Conservation (phyloP, 2,113 vertebrate genomes). For the Stegastes partitus region DNA sequence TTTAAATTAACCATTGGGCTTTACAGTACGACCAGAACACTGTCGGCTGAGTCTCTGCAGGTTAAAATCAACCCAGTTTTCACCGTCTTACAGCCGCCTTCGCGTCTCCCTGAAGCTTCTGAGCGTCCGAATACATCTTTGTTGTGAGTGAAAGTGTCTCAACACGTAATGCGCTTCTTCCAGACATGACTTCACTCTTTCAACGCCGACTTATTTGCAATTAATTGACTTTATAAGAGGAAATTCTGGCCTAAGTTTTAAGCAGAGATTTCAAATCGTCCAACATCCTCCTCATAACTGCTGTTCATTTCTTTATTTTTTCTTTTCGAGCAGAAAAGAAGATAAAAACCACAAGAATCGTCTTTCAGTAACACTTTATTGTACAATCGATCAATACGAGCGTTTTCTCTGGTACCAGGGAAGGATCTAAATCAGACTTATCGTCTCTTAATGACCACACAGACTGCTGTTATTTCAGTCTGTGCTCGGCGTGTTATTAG, state of each 20-base stretch:
- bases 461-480: constrained; percentile 33
- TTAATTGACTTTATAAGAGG: background rate
- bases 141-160: constrained; percentile 10
- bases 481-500: constrained; percentile 46
- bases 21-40: background rate
- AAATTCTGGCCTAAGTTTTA: too few species aligned
- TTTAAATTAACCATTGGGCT: background rate
- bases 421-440: constrained; percentile 57
- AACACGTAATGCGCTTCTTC: background rate
- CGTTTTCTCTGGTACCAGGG: constrained; percentile 30
- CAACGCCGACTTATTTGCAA: background rate
- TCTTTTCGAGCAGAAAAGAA: constrained; percentile 35
- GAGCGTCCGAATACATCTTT: constrained; percentile 11
- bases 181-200: background rate
- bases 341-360: constrained; percentile 32
- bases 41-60: background rate
- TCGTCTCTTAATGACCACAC: constrained; percentile 50
- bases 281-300: background rate
- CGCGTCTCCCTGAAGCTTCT: background rate
- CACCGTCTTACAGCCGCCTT: too few species aligned
- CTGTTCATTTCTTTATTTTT: constrained; percentile 18
- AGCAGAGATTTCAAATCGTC: constrained; percentile 15
- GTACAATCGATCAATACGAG: constrained; percentile 27
- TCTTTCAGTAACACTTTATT: constrained; percentile 34
- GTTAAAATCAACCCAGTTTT: background rate